Evolutionary conservation across 30 jellyfish, hydroid and myxozoan genomes (phyloP), one percentile per base, ranked within the genome.

Genomic region (Nemopilema nomurai): DNA sequence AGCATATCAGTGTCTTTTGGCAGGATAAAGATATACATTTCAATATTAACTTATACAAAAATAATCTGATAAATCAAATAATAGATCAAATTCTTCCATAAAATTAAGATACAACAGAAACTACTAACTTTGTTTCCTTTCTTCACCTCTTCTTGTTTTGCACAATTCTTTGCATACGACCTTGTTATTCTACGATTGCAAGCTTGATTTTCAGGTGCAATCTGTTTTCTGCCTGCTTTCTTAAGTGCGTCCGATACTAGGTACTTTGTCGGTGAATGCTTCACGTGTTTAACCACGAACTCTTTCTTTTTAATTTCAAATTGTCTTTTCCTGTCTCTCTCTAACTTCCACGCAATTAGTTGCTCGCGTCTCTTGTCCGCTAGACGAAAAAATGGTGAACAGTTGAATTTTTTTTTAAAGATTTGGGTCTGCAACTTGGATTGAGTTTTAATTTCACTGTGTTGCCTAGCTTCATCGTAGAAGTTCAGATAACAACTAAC

Each of bases 221-320:
- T 18, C n/a, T 57, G 49, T 28, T 52, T 51, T 25, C 63, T 57
- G 23, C 0, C 25, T 25, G 72, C 51, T 8, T 16, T 68, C 4
- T 24, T 29, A 0, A 28, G 17, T 7, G 31, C 76, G 7, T 20
- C 77, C 19, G 89, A 19, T 7, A 64, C 66, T 52, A 83, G 62
- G 57, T 20, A 83, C 27, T 83, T 83, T 4, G 87, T 71, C 0
- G 92, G 92, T 1, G 92, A 71, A 49, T 83, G 51, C 28, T 50
- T 51, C 62, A 83, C 92, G 62, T 83, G 92, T 32, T 83, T 83
- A 20, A 83, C 92, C 16, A 83, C 86, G 62, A 83, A 83, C 8
- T 69, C 74, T 32, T 52, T 49, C 64, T 26, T 81, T 28, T 23
- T 51, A 8, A 28, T 71, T 0, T 81, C 90, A 19, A 8, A 17